Conservation (phyloP, 1,140 invertebrate genomes). For the Zaprionus camerounensis region DNA sequence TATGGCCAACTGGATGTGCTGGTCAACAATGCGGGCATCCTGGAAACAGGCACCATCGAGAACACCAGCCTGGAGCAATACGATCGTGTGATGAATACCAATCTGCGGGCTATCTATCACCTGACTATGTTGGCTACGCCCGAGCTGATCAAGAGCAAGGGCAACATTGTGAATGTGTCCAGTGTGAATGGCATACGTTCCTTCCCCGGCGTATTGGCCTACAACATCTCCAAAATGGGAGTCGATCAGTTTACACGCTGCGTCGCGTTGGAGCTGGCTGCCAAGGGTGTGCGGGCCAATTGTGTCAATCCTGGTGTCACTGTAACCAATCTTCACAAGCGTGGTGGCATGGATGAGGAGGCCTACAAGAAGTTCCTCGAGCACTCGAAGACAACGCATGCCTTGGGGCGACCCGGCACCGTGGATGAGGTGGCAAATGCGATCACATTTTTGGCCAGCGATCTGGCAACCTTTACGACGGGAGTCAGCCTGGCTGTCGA, state of each 20-base stretch:
- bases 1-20: slow-evolving; percentile 91
- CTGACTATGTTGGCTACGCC: slow-evolving; percentile 94
- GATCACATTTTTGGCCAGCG: slow-evolving; percentile 93
- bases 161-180: slow-evolving; percentile 95
- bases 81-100: slow-evolving; percentile 93
- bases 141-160: slow-evolving; percentile 92
- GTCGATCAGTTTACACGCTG: slow-evolving; percentile 96
- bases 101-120: slow-evolving; percentile 93
- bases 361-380: slow-evolving; percentile 91
- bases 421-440: slow-evolving; percentile 91
- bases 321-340: slow-evolving; percentile 91
- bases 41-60: slow-evolving; percentile 93
- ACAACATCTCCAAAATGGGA: slow-evolving; percentile 95
- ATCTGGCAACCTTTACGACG: slow-evolving; percentile 92
- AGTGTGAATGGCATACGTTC: slow-evolving; percentile 94
- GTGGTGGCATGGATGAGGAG: slow-evolving; percentile 90
- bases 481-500: slow-evolving; percentile 92
- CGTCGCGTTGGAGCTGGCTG: slow-evolving; percentile 90
- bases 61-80: slow-evolving; percentile 92
- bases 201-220: slow-evolving; percentile 91
- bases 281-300: slow-evolving; percentile 94
- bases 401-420: slow-evolving; percentile 91
- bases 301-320: slow-evolving; percentile 93
- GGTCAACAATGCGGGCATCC: slow-evolving; percentile 95
- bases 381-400: slow-evolving; percentile 90